A percentile compares a stretch with the other conserved stretches of the same genome.
These are phyloP conservation scores for Protosalanx chinensis DNA, from an alignment of 2,797 vertebrate species.

Conservation along the genomic window DNA sequence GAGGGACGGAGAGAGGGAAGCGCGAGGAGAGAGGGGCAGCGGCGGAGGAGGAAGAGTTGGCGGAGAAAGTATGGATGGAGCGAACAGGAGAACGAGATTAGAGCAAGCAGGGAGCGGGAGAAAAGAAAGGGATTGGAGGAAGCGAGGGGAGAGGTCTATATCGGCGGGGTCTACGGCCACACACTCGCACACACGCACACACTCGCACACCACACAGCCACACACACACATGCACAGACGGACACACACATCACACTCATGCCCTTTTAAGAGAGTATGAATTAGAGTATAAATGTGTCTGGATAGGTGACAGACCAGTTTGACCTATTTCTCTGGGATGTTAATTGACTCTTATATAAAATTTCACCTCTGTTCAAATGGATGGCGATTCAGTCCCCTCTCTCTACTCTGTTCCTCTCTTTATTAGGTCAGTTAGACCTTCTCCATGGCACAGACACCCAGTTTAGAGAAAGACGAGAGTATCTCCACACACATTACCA, in stretches of 20 bases:
- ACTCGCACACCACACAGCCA: too few relatives aligned
- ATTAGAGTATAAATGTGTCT: too few relatives aligned
- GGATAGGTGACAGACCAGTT: background rate
- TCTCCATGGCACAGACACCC: background rate
- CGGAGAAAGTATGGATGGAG: background rate
- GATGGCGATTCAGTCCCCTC: constrained; percentile 13
- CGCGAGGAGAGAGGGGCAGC: constrained; percentile 17
- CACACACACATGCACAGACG: too few relatives aligned
- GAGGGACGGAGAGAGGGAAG: constrained; percentile 39
- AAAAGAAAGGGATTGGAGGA: background rate
- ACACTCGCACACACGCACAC: too few relatives aligned
- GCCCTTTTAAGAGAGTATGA: too few relatives aligned
- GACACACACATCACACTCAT: too few relatives aligned
- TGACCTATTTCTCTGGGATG: constrained; percentile 17
- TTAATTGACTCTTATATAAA: constrained; percentile 37
- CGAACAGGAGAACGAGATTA: background rate
- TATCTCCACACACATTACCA: too few relatives aligned
- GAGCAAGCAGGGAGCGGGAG: constrained; percentile 23
- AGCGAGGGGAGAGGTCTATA: too few relatives aligned
- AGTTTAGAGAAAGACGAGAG: too few relatives aligned
- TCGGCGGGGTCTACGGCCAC: too few relatives aligned
- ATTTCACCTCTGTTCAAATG: constrained; percentile 9
- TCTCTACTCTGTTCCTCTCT: too few relatives aligned
- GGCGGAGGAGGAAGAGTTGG: constrained; percentile 5
- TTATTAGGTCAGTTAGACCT: constrained; percentile 17